Percentiles rank a stretch among this genome's conserved stretches.
phyloP scores from a whole-genome alignment of 2,797 vertebrate species.

The Siniperca undulata region DNA sequence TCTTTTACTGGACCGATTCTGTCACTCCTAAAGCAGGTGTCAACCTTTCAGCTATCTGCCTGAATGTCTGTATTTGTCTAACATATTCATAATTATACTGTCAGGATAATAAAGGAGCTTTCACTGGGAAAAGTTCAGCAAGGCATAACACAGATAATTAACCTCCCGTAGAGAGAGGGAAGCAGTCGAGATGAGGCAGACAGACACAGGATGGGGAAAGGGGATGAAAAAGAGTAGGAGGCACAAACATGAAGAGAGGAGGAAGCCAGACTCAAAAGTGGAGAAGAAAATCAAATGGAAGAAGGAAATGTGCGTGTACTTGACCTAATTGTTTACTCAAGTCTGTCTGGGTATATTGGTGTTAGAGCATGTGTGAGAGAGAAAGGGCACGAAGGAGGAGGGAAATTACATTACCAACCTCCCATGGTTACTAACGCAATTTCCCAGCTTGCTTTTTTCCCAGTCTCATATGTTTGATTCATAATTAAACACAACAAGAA shows the following conservation, averaged over 20 bases:
- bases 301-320: constrained; percentile 22
- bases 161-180: constrained; percentile 54
- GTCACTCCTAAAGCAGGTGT: constrained; percentile 53
- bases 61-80: constrained; percentile 44
- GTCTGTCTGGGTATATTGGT: constrained; percentile 2
- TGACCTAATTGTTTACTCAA: constrained; percentile 1
- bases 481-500: constrained; percentile 50
- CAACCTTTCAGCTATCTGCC: constrained; percentile 39
- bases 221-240: constrained; percentile 14
- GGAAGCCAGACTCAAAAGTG: constrained; percentile 37
- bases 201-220: constrained; percentile 17
- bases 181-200: constrained; percentile 46
- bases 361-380: constrained; percentile 22
- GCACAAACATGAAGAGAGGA: constrained; percentile 24
- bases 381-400: constrained; percentile 13
- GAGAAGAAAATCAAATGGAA: constrained; percentile 24
- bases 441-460: constrained; percentile 41
- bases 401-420: constrained; percentile 67
- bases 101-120: constrained; percentile 67
- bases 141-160: constrained; percentile 73
- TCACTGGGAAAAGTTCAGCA: constrained; percentile 67
- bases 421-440: constrained; percentile 54
- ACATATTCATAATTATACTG: constrained; percentile 75
- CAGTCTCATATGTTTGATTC: constrained; percentile 47
- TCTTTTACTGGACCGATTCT: constrained; percentile 11